Base-by-base conservation (phyloP, 2,888 invertebrate genomes). In the Agapostemon virescens region DNA sequence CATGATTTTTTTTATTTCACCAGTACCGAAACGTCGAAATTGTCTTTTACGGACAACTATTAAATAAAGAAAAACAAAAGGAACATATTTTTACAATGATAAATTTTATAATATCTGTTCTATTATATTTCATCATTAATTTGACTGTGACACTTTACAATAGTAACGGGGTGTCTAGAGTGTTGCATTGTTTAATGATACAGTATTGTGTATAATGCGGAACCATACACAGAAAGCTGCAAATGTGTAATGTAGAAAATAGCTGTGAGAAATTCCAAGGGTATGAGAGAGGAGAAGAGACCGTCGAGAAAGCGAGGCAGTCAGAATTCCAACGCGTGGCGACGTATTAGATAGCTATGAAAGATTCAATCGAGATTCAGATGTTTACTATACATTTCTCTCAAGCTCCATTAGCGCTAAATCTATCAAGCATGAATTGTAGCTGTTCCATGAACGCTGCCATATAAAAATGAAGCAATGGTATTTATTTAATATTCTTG, bases 261-360 rank as follows among this genome's bases (percentile, higher is more conserved):
- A 67, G 23, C 49, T 55, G 23, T 69, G 86, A 89, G 89, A 89
- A 89, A 89, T 89, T 88, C 84, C 84, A 76, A 74, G 84, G 78
- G 71, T 81, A 80, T 74, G 84, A 72, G 26, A 84, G 81, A 84
- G 86, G 81, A 84, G 86, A 86, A 87, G 85, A 86, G 85, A 86
- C 79, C 79, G 67, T 83, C 81, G 90, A 90, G 90, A 90, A 90
- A 90, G 90, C 86, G 90, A 87, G 83, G 79, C 83, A 83, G 79
- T 68, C 81, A 72, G 79, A 85, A 88, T 89, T 88, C 87, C 85
- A 85, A 69, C 74, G 79, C 72, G 66, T 38, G 40, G 73, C 79
- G 74, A 30, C 55, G 30, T 30, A 52, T 58, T 42, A 45, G 26
- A 30, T 52, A 45, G 45, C 30, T 61, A 52, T 52, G 55, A 49